Conservation (phyloP, 2,888 invertebrate species). For the Drosophila greeni region DNA sequence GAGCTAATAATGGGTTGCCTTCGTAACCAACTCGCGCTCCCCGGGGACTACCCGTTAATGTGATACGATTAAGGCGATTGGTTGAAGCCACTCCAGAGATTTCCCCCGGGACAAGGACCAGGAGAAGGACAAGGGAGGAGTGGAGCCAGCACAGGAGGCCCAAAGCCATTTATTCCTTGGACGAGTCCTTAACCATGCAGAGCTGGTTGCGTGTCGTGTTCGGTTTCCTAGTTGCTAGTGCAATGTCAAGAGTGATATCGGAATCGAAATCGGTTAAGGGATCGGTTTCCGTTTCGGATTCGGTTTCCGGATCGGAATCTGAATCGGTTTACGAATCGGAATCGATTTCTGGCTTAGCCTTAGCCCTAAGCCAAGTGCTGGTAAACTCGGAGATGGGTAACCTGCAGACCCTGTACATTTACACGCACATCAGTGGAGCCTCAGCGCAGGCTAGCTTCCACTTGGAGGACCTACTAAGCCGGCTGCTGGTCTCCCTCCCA, state of each 20-base stretch:
- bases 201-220: neutral
- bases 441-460: slow-evolving; percentile 8
- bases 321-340: neutral
- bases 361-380: slow-evolving; percentile 31
- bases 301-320: neutral
- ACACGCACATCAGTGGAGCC: slow-evolving; percentile 33
- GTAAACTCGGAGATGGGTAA: slow-evolving; percentile 51
- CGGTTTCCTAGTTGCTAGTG: neutral
- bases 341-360: neutral
- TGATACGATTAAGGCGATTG: slow-evolving; percentile 14
- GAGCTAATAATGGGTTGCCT: slow-evolving; percentile 2
- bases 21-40: neutral
- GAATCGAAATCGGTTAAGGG: neutral
- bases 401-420: slow-evolving; percentile 46
- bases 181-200: slow-evolving; percentile 17
- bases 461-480: slow-evolving; percentile 31
- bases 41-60: slow-evolving; percentile 1
- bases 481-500: slow-evolving; percentile 34
- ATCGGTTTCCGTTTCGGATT: neutral
- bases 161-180: neutral
- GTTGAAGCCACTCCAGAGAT: slow-evolving; percentile 38
- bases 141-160: too few relatives aligned
- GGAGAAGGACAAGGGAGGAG: too few relatives aligned
- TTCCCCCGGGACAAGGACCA: slow-evolving; percentile 39
- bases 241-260: neutral